Evolutionary conservation across 2,888 invertebrate species (phyloP).

Genomic region (Cryptops parisi): DNA sequence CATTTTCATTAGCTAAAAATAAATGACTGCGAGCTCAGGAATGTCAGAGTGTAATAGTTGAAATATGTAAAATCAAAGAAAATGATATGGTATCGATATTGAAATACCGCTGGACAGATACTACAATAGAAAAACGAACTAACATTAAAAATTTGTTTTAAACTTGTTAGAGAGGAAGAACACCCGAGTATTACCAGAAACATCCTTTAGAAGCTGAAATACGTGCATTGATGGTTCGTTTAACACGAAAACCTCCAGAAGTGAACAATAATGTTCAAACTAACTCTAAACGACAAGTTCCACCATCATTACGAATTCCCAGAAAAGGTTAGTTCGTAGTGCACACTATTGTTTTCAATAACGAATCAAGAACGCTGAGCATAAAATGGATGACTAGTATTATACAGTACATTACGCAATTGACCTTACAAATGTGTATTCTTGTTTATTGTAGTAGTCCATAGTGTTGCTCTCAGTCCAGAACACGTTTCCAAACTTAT

Average conservation of each 20-base stretch:
- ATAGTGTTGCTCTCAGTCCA: conserved; percentile 13
- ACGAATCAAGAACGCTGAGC: too few relatives aligned
- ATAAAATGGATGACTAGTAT: too few relatives aligned
- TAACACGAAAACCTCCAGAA: conserved; percentile 17
- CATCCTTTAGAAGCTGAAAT: conserved; percentile 56
- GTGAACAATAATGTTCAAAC: conserved; percentile 4
- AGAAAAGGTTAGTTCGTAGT: conserved; percentile 3
- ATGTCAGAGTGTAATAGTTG: too few relatives aligned
- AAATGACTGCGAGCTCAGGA: too few relatives aligned
- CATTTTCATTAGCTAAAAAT: too few relatives aligned
- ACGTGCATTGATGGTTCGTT: conserved; percentile 39
- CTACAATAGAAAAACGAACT: background rate
- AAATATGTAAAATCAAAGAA: too few relatives aligned
- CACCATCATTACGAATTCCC: conserved; percentile 2
- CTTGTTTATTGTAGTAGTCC: too few relatives aligned
- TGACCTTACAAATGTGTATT: too few relatives aligned
- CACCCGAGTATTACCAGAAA: conserved; percentile 33
- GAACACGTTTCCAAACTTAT: conserved; percentile 31
- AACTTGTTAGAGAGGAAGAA: conserved; percentile 29
- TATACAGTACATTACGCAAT: too few relatives aligned
- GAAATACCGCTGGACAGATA: too few relatives aligned
- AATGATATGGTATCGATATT: too few relatives aligned
- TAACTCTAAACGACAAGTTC: background rate
- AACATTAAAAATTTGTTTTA: background rate
- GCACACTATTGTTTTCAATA: conserved; percentile 1